Evolutionary conservation across 2,113 vertebrate species (phyloP).

Genomic region (Rostratula benghalensis): DNA sequence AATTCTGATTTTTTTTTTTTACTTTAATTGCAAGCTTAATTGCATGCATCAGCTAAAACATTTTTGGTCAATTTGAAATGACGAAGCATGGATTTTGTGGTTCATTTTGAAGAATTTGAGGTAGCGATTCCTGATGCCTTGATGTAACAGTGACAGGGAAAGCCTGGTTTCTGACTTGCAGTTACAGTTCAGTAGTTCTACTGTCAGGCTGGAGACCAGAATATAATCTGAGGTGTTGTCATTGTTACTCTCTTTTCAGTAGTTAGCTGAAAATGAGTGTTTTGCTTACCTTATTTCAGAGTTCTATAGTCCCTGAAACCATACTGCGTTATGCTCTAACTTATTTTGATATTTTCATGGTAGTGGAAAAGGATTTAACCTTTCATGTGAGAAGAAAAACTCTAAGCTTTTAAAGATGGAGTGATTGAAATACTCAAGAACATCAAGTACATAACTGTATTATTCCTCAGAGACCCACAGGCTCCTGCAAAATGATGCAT

Average conservation of each 20-base stretch:
- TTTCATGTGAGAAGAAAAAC: neutral
- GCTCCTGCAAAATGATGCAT: neutral
- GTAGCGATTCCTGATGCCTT: neutral
- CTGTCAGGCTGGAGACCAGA: neutral
- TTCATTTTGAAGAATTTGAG: neutral
- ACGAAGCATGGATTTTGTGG: neutral
- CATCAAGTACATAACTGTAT: neutral
- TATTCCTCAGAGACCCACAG: neutral
- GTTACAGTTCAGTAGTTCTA: accelerated
- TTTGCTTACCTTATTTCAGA: neutral
- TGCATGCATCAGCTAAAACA: neutral
- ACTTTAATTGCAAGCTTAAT: neutral
- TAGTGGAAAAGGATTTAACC: neutral
- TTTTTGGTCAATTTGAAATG: neutral
- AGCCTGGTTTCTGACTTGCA: neutral
- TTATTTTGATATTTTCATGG: neutral
- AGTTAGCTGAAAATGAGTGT: neutral
- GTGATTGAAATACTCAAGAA: neutral
- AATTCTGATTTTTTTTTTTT: neutral
- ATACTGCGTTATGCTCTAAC: neutral
- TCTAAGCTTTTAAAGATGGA: neutral
- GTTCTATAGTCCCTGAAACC: neutral
- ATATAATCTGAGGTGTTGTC: neutral
- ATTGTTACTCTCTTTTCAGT: neutral
- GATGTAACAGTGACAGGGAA: neutral